Conservation (phyloP, 2,888 invertebrate species). For the Congeria kusceri region DNA sequence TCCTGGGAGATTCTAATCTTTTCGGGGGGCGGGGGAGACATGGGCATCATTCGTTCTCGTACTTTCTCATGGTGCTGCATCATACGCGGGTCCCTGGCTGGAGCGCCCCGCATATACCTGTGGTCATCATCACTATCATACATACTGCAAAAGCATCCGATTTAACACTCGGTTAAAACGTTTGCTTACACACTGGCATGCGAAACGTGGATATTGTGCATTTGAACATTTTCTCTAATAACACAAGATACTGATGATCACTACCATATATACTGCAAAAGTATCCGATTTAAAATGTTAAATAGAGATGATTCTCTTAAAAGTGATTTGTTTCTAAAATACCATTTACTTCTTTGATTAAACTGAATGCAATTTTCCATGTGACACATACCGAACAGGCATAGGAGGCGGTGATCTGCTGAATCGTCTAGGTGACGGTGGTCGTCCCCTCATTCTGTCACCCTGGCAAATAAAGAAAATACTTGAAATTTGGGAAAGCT, state of each 20-base stretch:
- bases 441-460: conserved; percentile 12
- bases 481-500: no score
- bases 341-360: neutral
- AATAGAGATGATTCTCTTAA: no score
- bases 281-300: no score
- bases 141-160: neutral
- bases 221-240: no score
- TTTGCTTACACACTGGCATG: no score
- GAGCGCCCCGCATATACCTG: conserved; percentile 23
- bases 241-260: no score
- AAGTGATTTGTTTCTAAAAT: no score
- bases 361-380: neutral
- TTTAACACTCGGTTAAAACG: neutral
- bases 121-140: neutral
- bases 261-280: no score
- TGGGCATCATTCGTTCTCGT: conserved; percentile 48
- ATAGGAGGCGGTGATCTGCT: conserved; percentile 57
- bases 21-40: conserved; percentile 29
- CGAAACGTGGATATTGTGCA: no score
- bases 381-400: neutral
- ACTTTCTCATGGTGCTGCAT: conserved; percentile 40
- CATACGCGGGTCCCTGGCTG: conserved; percentile 13
- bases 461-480: neutral
- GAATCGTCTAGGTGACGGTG: conserved; percentile 44
- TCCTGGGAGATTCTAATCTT: conserved; percentile 15